phyloP scores from a whole-genome alignment of 2,113 vertebrate species.

The Ursus arctos region DNA sequence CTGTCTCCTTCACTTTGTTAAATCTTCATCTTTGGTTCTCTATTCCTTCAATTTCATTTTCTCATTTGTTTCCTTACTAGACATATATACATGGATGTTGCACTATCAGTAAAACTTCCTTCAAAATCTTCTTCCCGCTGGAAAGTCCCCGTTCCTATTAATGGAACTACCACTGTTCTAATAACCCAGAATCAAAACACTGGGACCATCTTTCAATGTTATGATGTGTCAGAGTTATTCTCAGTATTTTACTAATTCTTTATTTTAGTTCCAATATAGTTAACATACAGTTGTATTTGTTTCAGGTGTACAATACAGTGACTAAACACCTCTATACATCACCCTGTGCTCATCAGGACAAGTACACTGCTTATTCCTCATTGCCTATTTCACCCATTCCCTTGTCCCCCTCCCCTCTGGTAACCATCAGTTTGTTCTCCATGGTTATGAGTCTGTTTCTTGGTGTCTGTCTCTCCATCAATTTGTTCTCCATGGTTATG shows the following conservation, averaged over 20 bases:
- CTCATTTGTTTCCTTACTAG: constrained; percentile 8
- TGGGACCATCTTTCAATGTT: background rate
- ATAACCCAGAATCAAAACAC: background rate
- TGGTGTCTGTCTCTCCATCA: background rate
- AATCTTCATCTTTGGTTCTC: background rate
- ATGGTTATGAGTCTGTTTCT: background rate
- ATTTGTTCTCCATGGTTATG: background rate
- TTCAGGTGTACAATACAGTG: background rate
- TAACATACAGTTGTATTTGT: background rate
- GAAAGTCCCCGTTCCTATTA: background rate
- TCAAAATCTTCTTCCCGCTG: background rate
- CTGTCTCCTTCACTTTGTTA: background rate
- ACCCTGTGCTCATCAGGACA: background rate
- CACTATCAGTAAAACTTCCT: background rate
- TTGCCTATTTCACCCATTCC: background rate
- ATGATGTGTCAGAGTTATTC: background rate
- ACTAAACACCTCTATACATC: background rate
- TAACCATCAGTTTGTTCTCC: background rate
- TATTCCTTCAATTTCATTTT: background rate
- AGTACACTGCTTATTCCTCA: background rate
- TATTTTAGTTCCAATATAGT: background rate
- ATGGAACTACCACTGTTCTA: background rate
- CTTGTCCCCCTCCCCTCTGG: background rate
- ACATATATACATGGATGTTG: background rate
- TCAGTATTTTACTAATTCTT: background rate